phyloP scores from a whole-genome alignment of 2,113 vertebrate genomes.

The Centropus bengalensis region DNA sequence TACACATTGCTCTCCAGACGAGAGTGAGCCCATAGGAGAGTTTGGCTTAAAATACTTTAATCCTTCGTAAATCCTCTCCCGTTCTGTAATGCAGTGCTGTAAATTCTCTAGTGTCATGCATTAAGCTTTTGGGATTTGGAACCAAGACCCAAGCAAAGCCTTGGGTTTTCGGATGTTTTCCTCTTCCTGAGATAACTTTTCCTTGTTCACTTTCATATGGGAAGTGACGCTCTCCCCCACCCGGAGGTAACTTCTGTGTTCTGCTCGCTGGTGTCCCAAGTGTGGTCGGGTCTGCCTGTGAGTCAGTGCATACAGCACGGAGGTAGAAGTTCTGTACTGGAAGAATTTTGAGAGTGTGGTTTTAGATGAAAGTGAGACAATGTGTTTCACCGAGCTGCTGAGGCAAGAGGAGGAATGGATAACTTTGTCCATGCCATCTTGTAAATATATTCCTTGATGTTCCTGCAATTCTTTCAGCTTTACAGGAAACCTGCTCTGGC shows the following conservation, averaged over 20 bases:
- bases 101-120: not conserved
- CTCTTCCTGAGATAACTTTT: not conserved
- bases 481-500: constrained; percentile 44
- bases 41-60: not conserved
- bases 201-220: not conserved
- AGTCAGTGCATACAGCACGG: not conserved
- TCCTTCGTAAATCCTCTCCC: not conserved
- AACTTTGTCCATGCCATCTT: constrained; percentile 35
- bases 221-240: not conserved
- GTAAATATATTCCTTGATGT: constrained; percentile 38
- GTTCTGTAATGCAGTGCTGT: not conserved
- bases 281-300: not conserved
- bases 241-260: not conserved
- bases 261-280: not conserved
- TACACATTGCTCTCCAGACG: not conserved
- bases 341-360: not conserved
- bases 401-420: not conserved
- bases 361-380: not conserved
- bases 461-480: constrained; percentile 23
- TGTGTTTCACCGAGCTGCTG: constrained; percentile 4
- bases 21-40: not conserved
- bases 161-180: not conserved
- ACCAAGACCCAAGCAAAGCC: not conserved
- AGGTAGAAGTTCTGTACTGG: not conserved
- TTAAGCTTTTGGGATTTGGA: not conserved